Base-by-base conservation (phyloP, 2,113 vertebrate species). In the Mystacornis crossleyi region DNA sequence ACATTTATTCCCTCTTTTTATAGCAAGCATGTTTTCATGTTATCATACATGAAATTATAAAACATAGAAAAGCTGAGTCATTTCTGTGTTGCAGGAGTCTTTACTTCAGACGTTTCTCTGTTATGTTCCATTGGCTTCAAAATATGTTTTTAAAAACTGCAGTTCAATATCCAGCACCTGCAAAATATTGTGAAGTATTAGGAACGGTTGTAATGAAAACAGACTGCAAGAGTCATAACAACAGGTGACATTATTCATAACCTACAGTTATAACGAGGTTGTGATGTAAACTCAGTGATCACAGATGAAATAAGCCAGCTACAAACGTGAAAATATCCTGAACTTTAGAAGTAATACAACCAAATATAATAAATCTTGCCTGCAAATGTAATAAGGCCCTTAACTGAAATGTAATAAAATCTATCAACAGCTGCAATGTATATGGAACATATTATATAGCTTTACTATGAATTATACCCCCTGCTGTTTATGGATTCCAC, bases 331-430 rank as follows among this genome's bases (percentile, higher is more conserved):
- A 98, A 98, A 97, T 97, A 97, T 95, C 96, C 95, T 95, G 93
- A 97, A 97, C 92, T 97, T 96, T 96, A 96, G 89, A 97, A 97
- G 96, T 93, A 96, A 97, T 98, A 90, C 97, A 97, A 98, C 96
- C 87, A 97, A 98, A 98, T 97, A 97, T 40, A 97, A 97, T 98
- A 98, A 98, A 98, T 97, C 95, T 97, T 97, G 91, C 73, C 96
- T 96, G 74, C 92, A 98, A 98, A 98, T 97, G 97, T 97, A 98
- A 96, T 97, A 98, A 97, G 90, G 95, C 69, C 79, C 83, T 95
- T 98, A 98, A 98, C 95, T 91, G 97, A 97, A 98, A 98, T 97
- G 97, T 95, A 98, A 98, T 98, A 98, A 98, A 98, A 98, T 96
- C 97, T 98, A 98, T 98, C 98, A 98, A 97, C 98, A 98, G 97